Evolutionary conservation across 2,888 invertebrate species (phyloP), one percentile per base, ranked within the genome.

Genomic region (Acholoe squamosa): DNA sequence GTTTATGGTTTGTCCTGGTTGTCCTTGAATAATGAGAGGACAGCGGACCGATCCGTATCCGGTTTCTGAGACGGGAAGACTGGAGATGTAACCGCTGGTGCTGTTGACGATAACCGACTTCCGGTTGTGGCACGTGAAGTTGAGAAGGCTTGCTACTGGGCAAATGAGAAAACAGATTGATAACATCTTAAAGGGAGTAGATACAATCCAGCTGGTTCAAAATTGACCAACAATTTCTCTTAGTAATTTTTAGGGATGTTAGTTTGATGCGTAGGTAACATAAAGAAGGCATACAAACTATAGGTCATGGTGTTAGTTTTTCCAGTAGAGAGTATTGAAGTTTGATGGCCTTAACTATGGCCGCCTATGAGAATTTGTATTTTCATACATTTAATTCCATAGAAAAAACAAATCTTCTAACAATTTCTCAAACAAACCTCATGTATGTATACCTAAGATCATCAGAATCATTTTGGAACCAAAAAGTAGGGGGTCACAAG

Each of bases 1-100:
- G 89, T 89, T 89, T 61, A 89, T 89, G 67, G 89, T 89, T 33
- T 89, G 89, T 0, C 89, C 89, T 28, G 89, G 89, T 33, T 61
- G 89, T 10, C 61, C 89, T 1, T 31, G 61, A 33, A 89, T 89
- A n/a, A 67, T 33, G 33, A 89, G 61, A 7, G 89, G 89, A 34
- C 89, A 89, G n/a, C 67, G 52, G 34, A 56, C 43, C 12, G 89
- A 89, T 25, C 89, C 89, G 43, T 56, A 67, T 14, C 89, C 89
- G 31, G 61, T 67, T 31, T 56, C 67, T n/a, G 89, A 34, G 31
- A 89, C 89, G n/a, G 89, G 89, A 12, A 89, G 67, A 12, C 67
- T 67, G 19, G 89, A 89, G 16, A 89, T 56, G 89, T 89, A 89
- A 3, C 89, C 89, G 22, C 61, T 67, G 3, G 89, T 89, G 31